Percentiles rank a stretch among this genome's conserved stretches.
phyloP scores from a whole-genome alignment of 2,797 vertebrate species.

The Enteromius argenteus region DNA sequence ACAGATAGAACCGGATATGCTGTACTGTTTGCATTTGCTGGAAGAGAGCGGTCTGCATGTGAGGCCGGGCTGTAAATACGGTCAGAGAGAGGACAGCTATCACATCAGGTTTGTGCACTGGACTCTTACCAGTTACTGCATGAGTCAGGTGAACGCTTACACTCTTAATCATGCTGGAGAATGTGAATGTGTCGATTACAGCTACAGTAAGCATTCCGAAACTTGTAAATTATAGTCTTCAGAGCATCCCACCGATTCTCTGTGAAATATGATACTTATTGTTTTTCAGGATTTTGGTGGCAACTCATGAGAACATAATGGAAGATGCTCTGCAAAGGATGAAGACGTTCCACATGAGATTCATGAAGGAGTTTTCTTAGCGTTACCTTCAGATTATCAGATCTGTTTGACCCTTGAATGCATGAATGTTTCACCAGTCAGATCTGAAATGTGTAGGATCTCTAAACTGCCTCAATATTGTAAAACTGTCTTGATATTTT shows the following conservation, averaged over 20 bases:
- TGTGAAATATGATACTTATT: neutral
- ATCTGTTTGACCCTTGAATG: neutral
- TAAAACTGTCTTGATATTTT: neutral
- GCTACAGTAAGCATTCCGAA: neutral
- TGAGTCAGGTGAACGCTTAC: neutral
- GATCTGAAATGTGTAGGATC: neutral
- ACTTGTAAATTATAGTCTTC: neutral
- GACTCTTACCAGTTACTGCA: neutral
- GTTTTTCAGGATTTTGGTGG: constrained; percentile 66
- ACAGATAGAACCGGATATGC: constrained; percentile 72
- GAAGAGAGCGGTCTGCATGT: constrained; percentile 75
- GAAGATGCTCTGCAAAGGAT: constrained; percentile 70
- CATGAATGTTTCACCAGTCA: neutral
- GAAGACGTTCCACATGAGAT: constrained; percentile 69
- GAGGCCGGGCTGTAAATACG: constrained; percentile 69
- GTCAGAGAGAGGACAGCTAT: constrained; percentile 72
- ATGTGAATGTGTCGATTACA: neutral
- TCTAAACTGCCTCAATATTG: neutral
- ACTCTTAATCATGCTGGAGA: neutral
- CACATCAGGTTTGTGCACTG: constrained; percentile 75
- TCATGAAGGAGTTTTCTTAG: constrained; percentile 68
- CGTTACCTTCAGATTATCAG: neutral
- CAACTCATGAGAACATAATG: constrained; percentile 51
- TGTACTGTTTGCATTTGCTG: constrained; percentile 76
- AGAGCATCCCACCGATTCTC: neutral